Evolutionary conservation across 2,888 invertebrate species (phyloP), one percentile per base, ranked within the genome.

Genomic region (Nezara viridula): DNA sequence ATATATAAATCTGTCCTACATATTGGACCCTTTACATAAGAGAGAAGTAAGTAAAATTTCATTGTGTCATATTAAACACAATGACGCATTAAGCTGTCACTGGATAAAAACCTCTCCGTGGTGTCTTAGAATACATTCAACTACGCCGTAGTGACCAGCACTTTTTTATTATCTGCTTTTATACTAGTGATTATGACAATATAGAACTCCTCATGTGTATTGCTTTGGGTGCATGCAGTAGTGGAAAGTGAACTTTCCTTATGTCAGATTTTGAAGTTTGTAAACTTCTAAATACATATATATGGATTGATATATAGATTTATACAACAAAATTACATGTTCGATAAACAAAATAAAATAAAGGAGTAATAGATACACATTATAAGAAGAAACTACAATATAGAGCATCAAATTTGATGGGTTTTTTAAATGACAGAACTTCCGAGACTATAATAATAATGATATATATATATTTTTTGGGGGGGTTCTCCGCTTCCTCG

Each of bases 11-110:
- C 4, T 5, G 19, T 19, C 1, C 16, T 32, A 32, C 14, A 66
- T 32, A 19, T 32, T 19, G 32, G 27, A 19, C 66, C 4, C 66
- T 66, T 66, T 66, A 16, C 9, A 32, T 32, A 66, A 66, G 32
- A 66, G 1, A 32, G 16, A 66, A 66, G 32, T 32, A 32, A 32
- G 66, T 66, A 32, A 66, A 66, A 32, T 66, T 66, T 66, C 66
- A 32, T 32, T 32, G 66, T 32, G 66, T 66, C 66, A 66, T 66
- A 66, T 66, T 32, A 27, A 66, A 66, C 66, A 66, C 66, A 66
- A 32, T 66, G 66, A 66, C 66, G 66, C 66, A 66, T 66, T 66
- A 66, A 66, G 66, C 66, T 66, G 66, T 66, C 66, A 66, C 32
- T 16, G 66, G 66, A 32, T 66, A 19, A 66, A 66, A 66, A 16